Conservation (phyloP, 2,113 vertebrate genomes). For the Oncorhynchus kisutch region DNA sequence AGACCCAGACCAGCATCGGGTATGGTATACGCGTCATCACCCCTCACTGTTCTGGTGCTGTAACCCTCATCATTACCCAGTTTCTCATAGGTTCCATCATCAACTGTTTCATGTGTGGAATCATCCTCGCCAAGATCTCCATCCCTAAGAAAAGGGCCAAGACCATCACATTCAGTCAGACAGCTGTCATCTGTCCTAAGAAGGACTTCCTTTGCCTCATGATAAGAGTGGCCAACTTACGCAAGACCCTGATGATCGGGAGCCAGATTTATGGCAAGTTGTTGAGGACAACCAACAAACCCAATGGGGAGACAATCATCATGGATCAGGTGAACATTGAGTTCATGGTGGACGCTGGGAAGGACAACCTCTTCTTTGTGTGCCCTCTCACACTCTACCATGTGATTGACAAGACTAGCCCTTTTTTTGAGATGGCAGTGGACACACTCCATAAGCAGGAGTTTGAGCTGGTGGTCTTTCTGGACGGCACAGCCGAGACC, state of each 20-base stretch:
- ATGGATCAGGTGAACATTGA: conserved; percentile 93
- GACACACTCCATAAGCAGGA: conserved; percentile 88
- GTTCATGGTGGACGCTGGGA: conserved; percentile 87
- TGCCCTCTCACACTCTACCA: conserved; percentile 92
- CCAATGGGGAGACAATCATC: conserved; percentile 92
- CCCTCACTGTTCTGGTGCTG: conserved; percentile 81
- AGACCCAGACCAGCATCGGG: conserved; percentile 94
- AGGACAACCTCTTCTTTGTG: conserved; percentile 95
- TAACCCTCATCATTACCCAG: conserved; percentile 88
- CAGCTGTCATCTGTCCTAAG: conserved; percentile 89
- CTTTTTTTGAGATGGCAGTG: conserved; percentile 90
- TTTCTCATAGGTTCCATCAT: conserved; percentile 87
- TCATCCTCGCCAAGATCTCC: conserved; percentile 92
- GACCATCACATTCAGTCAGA: conserved; percentile 91
- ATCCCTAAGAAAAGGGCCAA: conserved; percentile 90
- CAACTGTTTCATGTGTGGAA: conserved; percentile 92
- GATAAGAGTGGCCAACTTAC: conserved; percentile 91
- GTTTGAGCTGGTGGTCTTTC: conserved; percentile 93
- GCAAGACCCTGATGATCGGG: conserved; percentile 92
- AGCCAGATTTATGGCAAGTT: conserved; percentile 95
- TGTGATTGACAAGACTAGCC: conserved; percentile 87
- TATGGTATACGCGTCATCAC: conserved; percentile 88
- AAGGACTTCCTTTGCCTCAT: conserved; percentile 85
- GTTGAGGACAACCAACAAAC: conserved; percentile 84
- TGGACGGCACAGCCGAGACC: conserved; percentile 91